A percentile compares a stretch with the other conserved stretches of the same genome.
Conservation (phyloP, 2,888 invertebrate genomes). For the Allygus modestus region DNA sequence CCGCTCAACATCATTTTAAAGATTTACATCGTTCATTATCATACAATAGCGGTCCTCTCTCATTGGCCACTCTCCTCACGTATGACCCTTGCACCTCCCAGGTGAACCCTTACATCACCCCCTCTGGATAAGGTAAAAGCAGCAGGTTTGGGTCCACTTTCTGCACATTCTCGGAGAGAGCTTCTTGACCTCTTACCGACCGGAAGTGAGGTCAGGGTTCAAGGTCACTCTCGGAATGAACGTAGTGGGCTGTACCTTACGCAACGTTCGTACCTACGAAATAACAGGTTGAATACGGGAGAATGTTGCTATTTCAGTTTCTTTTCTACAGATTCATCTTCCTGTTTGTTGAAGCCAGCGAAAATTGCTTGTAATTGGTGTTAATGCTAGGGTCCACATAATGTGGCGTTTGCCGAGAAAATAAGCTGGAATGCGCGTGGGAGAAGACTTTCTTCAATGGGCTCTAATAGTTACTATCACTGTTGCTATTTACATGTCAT, state of each 20-base stretch:
- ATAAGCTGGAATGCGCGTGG: background rate
- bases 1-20: background rate
- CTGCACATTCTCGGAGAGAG: conserved; percentile 18
- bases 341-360: background rate
- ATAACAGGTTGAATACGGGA: conserved; percentile 11
- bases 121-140: background rate
- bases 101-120: background rate
- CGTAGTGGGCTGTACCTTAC: background rate
- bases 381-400: conserved; percentile 6
- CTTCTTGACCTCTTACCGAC: conserved; percentile 14
- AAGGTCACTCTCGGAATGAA: conserved; percentile 33
- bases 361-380: background rate
- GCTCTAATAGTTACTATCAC: background rate
- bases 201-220: conserved; percentile 2
- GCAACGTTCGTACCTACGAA: background rate
- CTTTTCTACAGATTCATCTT: background rate
- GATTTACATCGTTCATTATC: background rate
- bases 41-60: background rate
- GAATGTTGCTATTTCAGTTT: background rate
- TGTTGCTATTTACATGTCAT: too few species aligned
- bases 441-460: background rate
- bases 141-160: conserved; percentile 6
- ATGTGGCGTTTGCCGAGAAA: background rate
- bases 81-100: background rate
- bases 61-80: background rate